These are phyloP conservation scores for Herminia tarsipennalis DNA, from an alignment of 2,888 invertebrate species.

Conservation along the genomic window DNA sequence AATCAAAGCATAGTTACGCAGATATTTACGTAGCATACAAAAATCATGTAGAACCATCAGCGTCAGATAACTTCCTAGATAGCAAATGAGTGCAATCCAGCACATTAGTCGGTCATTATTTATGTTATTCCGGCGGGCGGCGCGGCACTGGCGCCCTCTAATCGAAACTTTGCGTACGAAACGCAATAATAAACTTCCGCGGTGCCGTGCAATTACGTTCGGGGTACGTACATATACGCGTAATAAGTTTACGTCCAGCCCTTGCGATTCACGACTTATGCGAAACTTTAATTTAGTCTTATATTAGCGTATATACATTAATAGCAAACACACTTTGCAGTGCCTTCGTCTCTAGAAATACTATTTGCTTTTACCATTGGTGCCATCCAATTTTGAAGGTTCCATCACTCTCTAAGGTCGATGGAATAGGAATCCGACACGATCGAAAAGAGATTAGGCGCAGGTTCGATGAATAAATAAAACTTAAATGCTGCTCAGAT, in stretches of 20 bases:
- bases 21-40: slow-evolving; percentile 17
- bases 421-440: no score
- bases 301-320: neutral
- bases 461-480: no score
- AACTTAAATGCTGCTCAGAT: no score
- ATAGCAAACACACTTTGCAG: neutral
- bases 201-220: slow-evolving; percentile 65
- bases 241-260: slow-evolving; percentile 37
- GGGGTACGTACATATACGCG: slow-evolving; percentile 24
- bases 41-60: slow-evolving; percentile 36
- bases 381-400: no score
- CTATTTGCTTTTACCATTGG: no score
- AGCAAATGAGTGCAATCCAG: slow-evolving; percentile 63
- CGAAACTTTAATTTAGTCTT: slow-evolving; percentile 11
- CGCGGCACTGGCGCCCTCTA: slow-evolving; percentile 56
- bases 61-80: slow-evolving; percentile 51
- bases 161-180: slow-evolving; percentile 70
- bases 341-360: no score
- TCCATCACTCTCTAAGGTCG: no score
- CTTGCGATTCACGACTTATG: slow-evolving; percentile 31
- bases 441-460: no score
- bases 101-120: slow-evolving; percentile 61
- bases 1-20: slow-evolving; percentile 8
- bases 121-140: slow-evolving; percentile 53
- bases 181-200: slow-evolving; percentile 73